Evolutionary conservation across 2,888 invertebrate genomes (phyloP), one percentile per base, ranked within the genome.

Genomic region (Trissoscelio sp.): DNA sequence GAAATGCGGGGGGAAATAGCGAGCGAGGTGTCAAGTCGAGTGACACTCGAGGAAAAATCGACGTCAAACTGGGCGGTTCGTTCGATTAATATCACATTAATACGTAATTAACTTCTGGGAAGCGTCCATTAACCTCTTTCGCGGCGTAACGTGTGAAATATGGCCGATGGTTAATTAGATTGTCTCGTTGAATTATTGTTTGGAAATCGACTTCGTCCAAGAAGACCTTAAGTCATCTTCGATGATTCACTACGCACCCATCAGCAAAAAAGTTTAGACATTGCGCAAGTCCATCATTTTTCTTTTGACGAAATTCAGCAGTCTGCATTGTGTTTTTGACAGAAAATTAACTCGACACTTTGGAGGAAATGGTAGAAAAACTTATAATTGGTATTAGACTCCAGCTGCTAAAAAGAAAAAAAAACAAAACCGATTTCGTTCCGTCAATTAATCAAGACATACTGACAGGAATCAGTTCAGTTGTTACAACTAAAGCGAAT

Each of bases 71-170:
- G 55, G 62, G 70, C 64, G 48, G 37, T 28, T 14, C 64, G 9
- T 48, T 57, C 69, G 60, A 64, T 64, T 70, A 69, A 70, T 78
- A 70, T 62, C 78, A 57, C 53, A 64, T 78, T 78, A 78, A 70
- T 62, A 48, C 57, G 69, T 64, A 55, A 78, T 78, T 78, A 78
- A 64, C 70, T 70, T 28, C 60, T 12, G 57, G 39, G 48, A 69
- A 77, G 28, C 46, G 20, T 69, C 39, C 37, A 78, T 78, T 70
- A 72, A 78, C 77, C 69, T 72, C 55, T 9, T 57, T 55, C 24
- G 57, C 22, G 39, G 48, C 3, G 42, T 34, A 37, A 60, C 37
- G 66, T 58, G 57, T 55, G 69, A 69, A 55, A 69, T 69, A 62
- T 55, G 53, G 53, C 14, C 46, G 11, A 18, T 53, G 70, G 46